Base-by-base conservation (phyloP, 37 sponge, comb jelly and placozoan genomes). In the Haliclona indistincta region DNA sequence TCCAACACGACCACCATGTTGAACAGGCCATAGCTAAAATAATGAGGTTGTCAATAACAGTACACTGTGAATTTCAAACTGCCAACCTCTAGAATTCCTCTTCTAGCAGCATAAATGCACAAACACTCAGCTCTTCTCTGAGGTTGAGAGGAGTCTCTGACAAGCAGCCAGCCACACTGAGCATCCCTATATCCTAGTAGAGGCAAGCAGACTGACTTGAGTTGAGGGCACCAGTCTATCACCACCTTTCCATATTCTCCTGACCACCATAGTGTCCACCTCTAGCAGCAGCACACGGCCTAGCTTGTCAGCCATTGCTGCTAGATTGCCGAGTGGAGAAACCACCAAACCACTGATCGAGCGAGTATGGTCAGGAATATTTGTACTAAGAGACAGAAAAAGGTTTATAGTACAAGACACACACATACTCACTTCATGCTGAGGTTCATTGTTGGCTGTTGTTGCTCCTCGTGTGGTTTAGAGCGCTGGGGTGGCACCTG, bases 91-190 rank as follows among this genome's bases (percentile, higher is more conserved):
- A 94, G 41, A 38, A 94, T 83, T 3, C 95, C 95, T 82, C 95
- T 83, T 15, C 80, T 71, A 5, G 88, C 47, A 33, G 81, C 81
- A 77, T 90, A 94, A 19, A 94, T 83, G 49, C 75, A 83, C 41
- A 94, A 52, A 41, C 84, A 94, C 66, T 89, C 88, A 1, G 83
- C 79, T 45, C 35, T 67, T 63, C 78, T 75, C 1, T 22, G 47
- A 43, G 29, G 20, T 17, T 55, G 1, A 6, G 36, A 1, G 4
- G 64, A n/a, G 10, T 80, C 88, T 19, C 58, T 30, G 22, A 76
- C 81, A 22, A 80, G 64, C 17, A 89, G 25, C 95, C 95, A 94
- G 1, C 95, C 95, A 84, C 91, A 89, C 78, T 94, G 95, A 43
- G 95, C 91, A 54, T 80, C 88, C 20, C 95, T 72, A 65, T 94